Conservation (phyloP, 2,888 invertebrate genomes). For the Oxycera nigricornis region DNA sequence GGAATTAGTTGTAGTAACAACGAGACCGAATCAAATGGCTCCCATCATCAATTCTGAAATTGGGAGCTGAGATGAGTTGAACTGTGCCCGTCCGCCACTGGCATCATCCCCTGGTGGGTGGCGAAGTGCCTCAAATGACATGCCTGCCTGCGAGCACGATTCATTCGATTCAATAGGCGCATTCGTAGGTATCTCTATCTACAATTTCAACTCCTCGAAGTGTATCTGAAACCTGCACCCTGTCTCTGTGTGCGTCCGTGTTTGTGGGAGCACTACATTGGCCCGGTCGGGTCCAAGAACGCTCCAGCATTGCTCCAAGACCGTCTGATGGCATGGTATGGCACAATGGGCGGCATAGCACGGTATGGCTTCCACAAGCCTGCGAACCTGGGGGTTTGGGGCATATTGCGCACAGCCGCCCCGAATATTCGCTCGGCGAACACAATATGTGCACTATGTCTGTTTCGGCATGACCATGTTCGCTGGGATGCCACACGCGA, state of each 20-base stretch:
- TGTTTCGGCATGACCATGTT: not conserved
- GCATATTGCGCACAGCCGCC: slow-evolving; percentile 37
- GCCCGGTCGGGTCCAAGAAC: slow-evolving; percentile 24
- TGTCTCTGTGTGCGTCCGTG: slow-evolving; percentile 26
- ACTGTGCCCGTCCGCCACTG: not conserved
- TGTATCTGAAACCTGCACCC: slow-evolving; percentile 28
- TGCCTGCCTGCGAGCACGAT: slow-evolving; percentile 26
- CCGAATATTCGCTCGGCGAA: slow-evolving; percentile 35
- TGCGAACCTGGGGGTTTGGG: slow-evolving; percentile 2
- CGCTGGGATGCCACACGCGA: slow-evolving; percentile 29
- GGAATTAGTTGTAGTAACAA: slow-evolving; percentile 7
- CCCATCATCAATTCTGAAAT: not conserved
- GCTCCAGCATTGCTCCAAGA: not conserved
- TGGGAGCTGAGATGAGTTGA: too few species aligned
- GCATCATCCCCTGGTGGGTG: slow-evolving; percentile 20
- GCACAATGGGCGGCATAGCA: slow-evolving; percentile 37
- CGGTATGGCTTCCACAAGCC: slow-evolving; percentile 1
- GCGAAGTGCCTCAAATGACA: slow-evolving; percentile 15
- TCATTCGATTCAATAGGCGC: slow-evolving; percentile 32
- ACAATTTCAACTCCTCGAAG: slow-evolving; percentile 29
- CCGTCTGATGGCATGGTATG: not conserved
- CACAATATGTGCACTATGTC: not conserved
- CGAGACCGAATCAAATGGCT: not conserved
- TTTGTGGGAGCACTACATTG: slow-evolving; percentile 35
- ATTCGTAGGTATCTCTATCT: slow-evolving; percentile 27